Base-by-base conservation (phyloP, 2,888 invertebrate genomes). In the Neuroscelio doddi region DNA sequence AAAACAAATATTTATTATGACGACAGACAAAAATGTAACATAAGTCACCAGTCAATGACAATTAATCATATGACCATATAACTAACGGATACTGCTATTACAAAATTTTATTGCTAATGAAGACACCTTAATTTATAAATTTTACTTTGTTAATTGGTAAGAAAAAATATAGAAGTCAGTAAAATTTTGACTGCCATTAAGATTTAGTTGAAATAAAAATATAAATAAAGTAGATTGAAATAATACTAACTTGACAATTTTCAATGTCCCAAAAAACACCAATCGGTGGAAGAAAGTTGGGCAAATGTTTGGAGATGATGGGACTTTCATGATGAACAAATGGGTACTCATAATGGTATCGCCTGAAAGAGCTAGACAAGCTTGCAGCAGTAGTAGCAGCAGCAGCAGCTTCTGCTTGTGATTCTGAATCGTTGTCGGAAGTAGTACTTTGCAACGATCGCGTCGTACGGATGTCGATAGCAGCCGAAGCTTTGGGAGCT, bases 191-290 rank as follows among this genome's bases (percentile, higher is more conserved):
- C n/a, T n/a, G n/a, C n/a, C n/a, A n/a, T n/a, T n/a, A n/a, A n/a
- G n/a, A n/a, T n/a, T n/a, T n/a, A n/a, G n/a, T n/a, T n/a, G n/a
- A n/a, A n/a, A n/a, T n/a, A n/a, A n/a, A n/a, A n/a, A n/a, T n/a
- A n/a, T n/a, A n/a, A n/a, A n/a, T n/a, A n/a, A n/a, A n/a, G n/a
- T n/a, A n/a, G n/a, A n/a, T n/a, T n/a, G n/a, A n/a, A n/a, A n/a
- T 27, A 8, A 49, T 47, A 70, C 78, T 76, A 84, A 91, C 91
- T 85, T 91, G 91, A 83, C 94, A 94, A 84, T 96, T 96, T 86
- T 96, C 95, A 78, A 96, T 95, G 82, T 96, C 96, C 96, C 96
- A 96, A 85, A 95, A 95, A 70, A 95, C 93, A 44, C 94, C 95
- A 77, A 95, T 90, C 1, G 93, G 93, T 24, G 90, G 89, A 56